A percentile compares a stretch with the other conserved stretches of the same genome.
These are phyloP conservation scores for Enchytraeus crypticus DNA, from an alignment of 2,888 invertebrate species.

Conservation along the genomic window DNA sequence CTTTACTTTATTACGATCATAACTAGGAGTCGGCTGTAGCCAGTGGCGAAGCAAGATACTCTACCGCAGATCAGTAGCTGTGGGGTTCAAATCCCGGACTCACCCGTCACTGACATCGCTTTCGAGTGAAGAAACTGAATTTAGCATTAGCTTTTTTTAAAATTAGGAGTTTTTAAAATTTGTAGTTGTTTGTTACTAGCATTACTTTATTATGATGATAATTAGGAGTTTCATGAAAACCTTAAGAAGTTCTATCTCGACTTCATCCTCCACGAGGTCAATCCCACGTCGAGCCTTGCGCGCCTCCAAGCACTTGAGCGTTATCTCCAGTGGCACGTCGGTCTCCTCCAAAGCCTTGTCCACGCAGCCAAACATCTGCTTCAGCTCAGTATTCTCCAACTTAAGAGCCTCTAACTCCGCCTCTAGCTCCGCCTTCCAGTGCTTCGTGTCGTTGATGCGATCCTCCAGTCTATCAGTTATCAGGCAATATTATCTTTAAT, in stretches of 20 bases:
- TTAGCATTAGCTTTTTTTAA: background rate
- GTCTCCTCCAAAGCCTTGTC: constrained; percentile 5
- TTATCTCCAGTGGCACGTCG: constrained; percentile 7
- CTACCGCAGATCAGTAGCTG: too few species aligned
- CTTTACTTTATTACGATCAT: too few species aligned
- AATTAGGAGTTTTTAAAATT: background rate
- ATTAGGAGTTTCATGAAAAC: too few species aligned
- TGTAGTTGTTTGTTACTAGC: too few species aligned
- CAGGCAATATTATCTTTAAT: background rate
- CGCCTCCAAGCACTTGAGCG: constrained; percentile 3
- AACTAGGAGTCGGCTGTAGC: too few species aligned
- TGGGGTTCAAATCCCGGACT: too few species aligned
- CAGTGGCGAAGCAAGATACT: too few species aligned
- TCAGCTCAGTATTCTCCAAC: constrained; percentile 2
- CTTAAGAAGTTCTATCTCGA: constrained; percentile 9
- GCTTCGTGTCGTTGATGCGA: constrained; percentile 5
- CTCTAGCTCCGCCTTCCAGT: constrained; percentile 15
- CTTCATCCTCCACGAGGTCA: constrained; percentile 13
- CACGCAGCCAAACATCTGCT: constrained; percentile 10
- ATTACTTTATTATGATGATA: too few species aligned
- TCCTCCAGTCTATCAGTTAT: constrained; percentile 8
- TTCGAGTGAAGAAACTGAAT: too few species aligned
- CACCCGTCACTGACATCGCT: too few species aligned
- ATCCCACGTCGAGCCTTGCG: constrained; percentile 9
- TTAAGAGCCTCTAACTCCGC: constrained; percentile 8